These are phyloP conservation scores for Pleuronectes platessa DNA, from an alignment of 2,113 vertebrate genomes.

Conservation along the genomic window DNA sequence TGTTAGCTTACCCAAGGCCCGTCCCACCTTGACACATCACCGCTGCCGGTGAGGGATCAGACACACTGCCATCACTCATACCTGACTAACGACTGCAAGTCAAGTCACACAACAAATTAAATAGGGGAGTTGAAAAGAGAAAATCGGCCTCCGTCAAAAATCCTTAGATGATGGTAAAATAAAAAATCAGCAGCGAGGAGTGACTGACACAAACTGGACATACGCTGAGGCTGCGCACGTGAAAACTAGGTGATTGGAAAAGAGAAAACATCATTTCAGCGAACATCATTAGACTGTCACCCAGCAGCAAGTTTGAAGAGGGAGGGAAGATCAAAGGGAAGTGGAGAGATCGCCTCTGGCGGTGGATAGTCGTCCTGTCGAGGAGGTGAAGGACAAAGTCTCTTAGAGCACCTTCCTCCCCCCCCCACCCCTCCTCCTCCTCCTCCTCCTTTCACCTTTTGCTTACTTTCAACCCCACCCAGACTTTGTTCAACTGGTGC, in stretches of 20 bases:
- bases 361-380: constrained; percentile 45
- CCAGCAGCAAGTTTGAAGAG: constrained; percentile 60
- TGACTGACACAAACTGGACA: not conserved
- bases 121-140: not conserved
- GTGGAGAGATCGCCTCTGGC: constrained; percentile 68
- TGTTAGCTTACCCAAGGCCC: constrained; percentile 43
- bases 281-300: constrained; percentile 71
- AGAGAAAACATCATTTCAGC: constrained; percentile 36
- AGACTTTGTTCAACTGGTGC: constrained; percentile 60
- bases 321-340: constrained; percentile 68
- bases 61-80: not conserved
- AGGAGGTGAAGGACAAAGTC: constrained; percentile 77
- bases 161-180: not conserved
- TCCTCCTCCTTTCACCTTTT: constrained; percentile 14
- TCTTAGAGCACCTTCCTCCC: constrained; percentile 20
- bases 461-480: constrained; percentile 42
- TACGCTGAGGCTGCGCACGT: constrained; percentile 40
- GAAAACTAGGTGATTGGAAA: constrained; percentile 41
- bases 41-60: not conserved
- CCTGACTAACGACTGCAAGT: not conserved
- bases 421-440: too few relatives aligned
- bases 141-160: not conserved
- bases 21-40: constrained; percentile 29
- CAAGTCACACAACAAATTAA: not conserved
- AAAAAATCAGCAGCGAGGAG: not conserved